These are phyloP conservation scores for Leptopilina myrica DNA, from an alignment of 2,888 invertebrate genomes.

Conservation along the genomic window DNA sequence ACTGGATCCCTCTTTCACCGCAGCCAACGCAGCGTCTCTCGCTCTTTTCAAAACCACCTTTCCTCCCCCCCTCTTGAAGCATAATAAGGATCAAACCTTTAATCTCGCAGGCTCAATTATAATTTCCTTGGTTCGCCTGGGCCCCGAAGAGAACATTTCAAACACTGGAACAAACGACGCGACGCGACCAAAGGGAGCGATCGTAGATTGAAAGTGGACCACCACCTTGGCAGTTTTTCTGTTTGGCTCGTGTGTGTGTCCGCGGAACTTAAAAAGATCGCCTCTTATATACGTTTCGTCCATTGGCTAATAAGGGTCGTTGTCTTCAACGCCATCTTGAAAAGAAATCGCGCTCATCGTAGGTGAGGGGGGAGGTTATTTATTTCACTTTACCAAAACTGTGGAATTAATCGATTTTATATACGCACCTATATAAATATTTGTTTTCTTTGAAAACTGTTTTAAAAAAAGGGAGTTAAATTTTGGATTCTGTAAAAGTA, in stretches of 20 bases:
- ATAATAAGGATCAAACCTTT: constrained; percentile 73
- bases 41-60: constrained; percentile 57
- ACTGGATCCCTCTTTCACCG: constrained; percentile 69
- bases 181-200: constrained; percentile 44
- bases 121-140: constrained; percentile 64
- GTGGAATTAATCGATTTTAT: too few relatives aligned
- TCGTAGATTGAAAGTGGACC: constrained; percentile 64
- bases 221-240: constrained; percentile 62
- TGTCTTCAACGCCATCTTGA: constrained; percentile 40
- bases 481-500: too few relatives aligned
- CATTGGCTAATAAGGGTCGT: constrained; percentile 30
- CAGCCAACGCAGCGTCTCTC: constrained; percentile 32
- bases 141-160: constrained; percentile 50
- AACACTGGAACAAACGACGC: constrained; percentile 51
- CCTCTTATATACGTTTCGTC: constrained; percentile 18
- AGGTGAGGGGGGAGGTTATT: too few relatives aligned
- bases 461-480: too few relatives aligned
- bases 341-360: not conserved
- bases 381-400: too few relatives aligned
- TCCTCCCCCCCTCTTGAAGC: constrained; percentile 56
- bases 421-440: too few relatives aligned
- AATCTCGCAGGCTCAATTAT: constrained; percentile 71
- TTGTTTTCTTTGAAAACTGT: too few relatives aligned
- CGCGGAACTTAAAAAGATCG: too few relatives aligned
- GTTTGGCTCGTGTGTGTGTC: not conserved